phyloP scores from a whole-genome alignment of 2,113 vertebrate genomes.

The Eleginops maclovinus region DNA sequence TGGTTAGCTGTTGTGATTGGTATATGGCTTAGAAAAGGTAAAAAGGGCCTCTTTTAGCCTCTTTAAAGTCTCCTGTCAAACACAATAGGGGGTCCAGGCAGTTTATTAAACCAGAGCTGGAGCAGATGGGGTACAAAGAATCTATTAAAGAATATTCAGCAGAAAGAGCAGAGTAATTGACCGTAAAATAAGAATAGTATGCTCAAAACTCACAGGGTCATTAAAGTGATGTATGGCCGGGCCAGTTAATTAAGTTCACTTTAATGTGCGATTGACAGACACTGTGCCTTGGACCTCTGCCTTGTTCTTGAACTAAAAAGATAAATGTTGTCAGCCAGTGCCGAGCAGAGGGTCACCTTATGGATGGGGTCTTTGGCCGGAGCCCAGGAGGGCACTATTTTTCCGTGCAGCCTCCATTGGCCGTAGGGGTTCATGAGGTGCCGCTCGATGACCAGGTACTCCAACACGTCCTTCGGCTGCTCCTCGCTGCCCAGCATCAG shows the following conservation, averaged over 20 bases:
- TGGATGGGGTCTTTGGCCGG: constrained; percentile 90
- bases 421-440: constrained; percentile 88
- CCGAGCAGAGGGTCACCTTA: constrained; percentile 84
- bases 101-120: neutral
- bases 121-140: neutral
- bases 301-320: neutral
- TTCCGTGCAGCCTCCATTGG: constrained; percentile 83
- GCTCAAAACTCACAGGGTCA: neutral
- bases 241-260: constrained; percentile 3
- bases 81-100: no score
- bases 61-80: no score
- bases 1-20: no score
- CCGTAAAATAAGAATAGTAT: neutral
- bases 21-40: no score
- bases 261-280: constrained; percentile 1
- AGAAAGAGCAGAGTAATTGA: neutral
- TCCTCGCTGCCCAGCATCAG: constrained; percentile 93
- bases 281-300: constrained; percentile 5
- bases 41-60: no score
- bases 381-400: constrained; percentile 86
- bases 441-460: constrained; percentile 93
- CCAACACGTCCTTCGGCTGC: constrained; percentile 90
- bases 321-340: neutral
- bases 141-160: neutral
- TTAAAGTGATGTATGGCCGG: constrained; percentile 25